phyloP scores from a whole-genome alignment of 2,797 vertebrate species.

The Girardinus metallicus region DNA sequence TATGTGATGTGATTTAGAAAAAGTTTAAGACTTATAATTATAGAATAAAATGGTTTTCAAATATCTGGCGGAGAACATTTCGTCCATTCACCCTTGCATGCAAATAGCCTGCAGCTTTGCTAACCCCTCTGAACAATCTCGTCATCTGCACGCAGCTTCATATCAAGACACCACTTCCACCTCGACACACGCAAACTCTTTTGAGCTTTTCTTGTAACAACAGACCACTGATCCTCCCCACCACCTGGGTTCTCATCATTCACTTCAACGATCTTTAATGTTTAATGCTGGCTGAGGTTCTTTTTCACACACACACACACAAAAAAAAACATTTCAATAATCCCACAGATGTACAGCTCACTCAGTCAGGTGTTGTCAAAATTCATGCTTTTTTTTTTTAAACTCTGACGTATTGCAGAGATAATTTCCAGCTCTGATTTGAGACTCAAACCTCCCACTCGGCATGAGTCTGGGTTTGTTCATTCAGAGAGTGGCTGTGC shows the following conservation, averaged over 20 bases:
- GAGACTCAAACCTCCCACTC: conserved; percentile 19
- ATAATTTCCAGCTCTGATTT: conserved; percentile 10
- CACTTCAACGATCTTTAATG: conserved; percentile 10
- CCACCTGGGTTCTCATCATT: conserved; percentile 16
- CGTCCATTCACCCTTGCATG: not conserved
- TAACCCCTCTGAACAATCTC: conserved; percentile 30
- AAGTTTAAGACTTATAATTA: no score
- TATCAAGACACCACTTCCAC: conserved; percentile 53
- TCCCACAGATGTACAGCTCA: conserved; percentile 1
- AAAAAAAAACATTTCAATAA: conserved; percentile 3
- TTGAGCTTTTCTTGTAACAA: conserved; percentile 45
- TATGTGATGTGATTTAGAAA: not conserved
- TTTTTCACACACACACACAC: no score
- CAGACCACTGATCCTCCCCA: conserved; percentile 31
- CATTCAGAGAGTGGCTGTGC: conserved; percentile 78
- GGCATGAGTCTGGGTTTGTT: conserved; percentile 50
- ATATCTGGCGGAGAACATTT: not conserved
- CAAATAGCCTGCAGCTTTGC: conserved; percentile 20
- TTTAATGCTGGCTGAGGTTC: conserved; percentile 16
- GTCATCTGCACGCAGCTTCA: conserved; percentile 31
- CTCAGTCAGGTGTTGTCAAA: not conserved
- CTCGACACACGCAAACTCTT: conserved; percentile 22
- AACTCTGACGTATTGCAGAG: not conserved
- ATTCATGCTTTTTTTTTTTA: conserved; percentile 5
- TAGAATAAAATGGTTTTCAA: conserved; percentile 6